These are phyloP conservation scores for Volucella zonaria DNA, from an alignment of 2,888 invertebrate species.

Conservation along the genomic window DNA sequence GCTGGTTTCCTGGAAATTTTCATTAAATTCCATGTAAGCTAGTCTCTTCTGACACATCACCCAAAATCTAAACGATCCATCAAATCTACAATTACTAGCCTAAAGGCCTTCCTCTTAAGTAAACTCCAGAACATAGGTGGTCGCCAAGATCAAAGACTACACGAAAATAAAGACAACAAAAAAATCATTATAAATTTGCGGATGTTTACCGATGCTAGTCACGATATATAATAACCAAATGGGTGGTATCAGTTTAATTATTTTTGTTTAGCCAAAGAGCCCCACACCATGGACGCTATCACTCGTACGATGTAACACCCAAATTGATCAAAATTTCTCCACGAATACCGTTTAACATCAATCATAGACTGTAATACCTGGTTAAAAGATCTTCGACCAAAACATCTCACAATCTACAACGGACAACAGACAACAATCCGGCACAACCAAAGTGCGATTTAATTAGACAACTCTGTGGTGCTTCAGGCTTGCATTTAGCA, in stretches of 20 bases:
- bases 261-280: constrained; percentile 30
- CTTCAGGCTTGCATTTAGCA: constrained; percentile 25
- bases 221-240: constrained; percentile 57
- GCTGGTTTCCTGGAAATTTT: neutral
- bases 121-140: constrained; percentile 51
- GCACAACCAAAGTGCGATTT: constrained; percentile 62
- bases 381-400: constrained; percentile 48
- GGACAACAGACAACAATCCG: constrained; percentile 4
- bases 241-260: constrained; percentile 56
- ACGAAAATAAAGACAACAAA: constrained; percentile 3
- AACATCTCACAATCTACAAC: constrained; percentile 31
- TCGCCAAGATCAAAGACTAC: neutral
- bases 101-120: constrained; percentile 32
- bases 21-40: neutral
- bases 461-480: constrained; percentile 66
- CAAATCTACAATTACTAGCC: constrained; percentile 9
- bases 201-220: constrained; percentile 63
- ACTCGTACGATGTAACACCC: constrained; percentile 38
- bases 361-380: constrained; percentile 51
- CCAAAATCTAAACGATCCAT: constrained; percentile 27
- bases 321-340: constrained; percentile 69
- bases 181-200: constrained; percentile 42
- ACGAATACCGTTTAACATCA: constrained; percentile 47
- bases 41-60: constrained; percentile 8
- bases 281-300: constrained; percentile 19